Evolutionary conservation across 2,797 vertebrate genomes (phyloP), one percentile per base, ranked within the genome.

Genomic region (Florisuga fusca): DNA sequence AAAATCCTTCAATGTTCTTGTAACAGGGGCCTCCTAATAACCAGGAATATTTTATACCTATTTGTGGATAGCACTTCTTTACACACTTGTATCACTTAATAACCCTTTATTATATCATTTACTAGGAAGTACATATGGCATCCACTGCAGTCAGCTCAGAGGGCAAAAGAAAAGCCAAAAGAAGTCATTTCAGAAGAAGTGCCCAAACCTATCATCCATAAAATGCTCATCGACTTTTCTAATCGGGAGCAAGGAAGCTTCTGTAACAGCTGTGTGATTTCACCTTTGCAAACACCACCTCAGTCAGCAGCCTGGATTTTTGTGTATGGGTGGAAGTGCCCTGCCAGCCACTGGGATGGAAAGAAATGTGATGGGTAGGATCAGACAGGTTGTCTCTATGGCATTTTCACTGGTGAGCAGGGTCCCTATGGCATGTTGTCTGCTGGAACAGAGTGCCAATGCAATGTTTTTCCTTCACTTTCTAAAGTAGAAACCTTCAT

Each of bases 281-380:
- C 83, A 95, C 83, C 91, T 95, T 90, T 83, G 45, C 85, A 96
- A 96, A 94, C 87, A 63, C 78, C 92, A 75, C 75, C 6, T 63
- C 80, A 79, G 71, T 31, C 23, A 4, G 83, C 80, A 91, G 89
- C 77, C 71, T 29, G 33, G 33, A 9, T 82, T 77, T 79, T 38
- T 72, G 50, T 1, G 0, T 71, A 67, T 0, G 11, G 91, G 55
- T 34, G 68, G 80, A 41, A 72, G 33, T 12, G 68, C 61, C 69
- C 64, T 36, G 55, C 29, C 77, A 95, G 87, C 36, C 83, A 77
- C 63, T 82, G 91, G 80, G 50, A 74, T 6, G 87, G 95, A 93
- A 93, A 80, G 90, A 2, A 18, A 90, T 27, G 75, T 51, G 93
- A 91, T 92, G 83, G 90, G 80, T 82, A 90, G 64, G 88, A 96